A percentile compares a stretch with the other conserved stretches of the same genome.
Conservation (phyloP, 2,797 vertebrate genomes). For the Knipowitschia caucasica region DNA sequence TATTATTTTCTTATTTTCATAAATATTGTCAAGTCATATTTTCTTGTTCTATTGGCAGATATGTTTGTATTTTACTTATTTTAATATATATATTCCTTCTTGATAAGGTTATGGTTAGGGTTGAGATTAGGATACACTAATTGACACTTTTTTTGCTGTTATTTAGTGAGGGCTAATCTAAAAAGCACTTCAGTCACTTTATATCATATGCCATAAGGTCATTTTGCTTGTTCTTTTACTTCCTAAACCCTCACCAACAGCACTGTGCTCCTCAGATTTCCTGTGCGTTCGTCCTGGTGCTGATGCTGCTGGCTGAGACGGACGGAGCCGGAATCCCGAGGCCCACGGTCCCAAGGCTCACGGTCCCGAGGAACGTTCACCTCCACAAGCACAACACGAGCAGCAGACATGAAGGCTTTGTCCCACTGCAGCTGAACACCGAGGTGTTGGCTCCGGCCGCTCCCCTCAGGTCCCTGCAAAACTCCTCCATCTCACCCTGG, state of each 20-base stretch:
- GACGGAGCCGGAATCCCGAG: conserved; percentile 8
- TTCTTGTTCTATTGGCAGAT: no score
- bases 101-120: no score
- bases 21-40: no score
- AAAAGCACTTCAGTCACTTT: no score
- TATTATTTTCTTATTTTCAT: no score
- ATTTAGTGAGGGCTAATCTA: no score
- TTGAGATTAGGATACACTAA: no score
- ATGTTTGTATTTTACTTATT: no score
- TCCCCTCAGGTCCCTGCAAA: conserved; percentile 40
- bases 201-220: neutral
- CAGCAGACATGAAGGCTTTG: conserved; percentile 21
- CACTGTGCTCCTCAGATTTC: conserved; percentile 43
- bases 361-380: no score
- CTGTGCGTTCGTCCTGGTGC: conserved; percentile 3
- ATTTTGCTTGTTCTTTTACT: neutral
- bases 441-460: neutral
- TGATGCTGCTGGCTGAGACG: conserved; percentile 6
- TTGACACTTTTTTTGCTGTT: no score
- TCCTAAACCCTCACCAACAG: neutral
- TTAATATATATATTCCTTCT: no score
- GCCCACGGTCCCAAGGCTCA: neutral
- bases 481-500: conserved; percentile 76
- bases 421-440: conserved; percentile 56
- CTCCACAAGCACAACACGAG: conserved; percentile 19